A percentile compares a stretch with the other conserved stretches of the same genome.
Conservation (phyloP, 2,797 vertebrate genomes). For the Catharus ustulatus region DNA sequence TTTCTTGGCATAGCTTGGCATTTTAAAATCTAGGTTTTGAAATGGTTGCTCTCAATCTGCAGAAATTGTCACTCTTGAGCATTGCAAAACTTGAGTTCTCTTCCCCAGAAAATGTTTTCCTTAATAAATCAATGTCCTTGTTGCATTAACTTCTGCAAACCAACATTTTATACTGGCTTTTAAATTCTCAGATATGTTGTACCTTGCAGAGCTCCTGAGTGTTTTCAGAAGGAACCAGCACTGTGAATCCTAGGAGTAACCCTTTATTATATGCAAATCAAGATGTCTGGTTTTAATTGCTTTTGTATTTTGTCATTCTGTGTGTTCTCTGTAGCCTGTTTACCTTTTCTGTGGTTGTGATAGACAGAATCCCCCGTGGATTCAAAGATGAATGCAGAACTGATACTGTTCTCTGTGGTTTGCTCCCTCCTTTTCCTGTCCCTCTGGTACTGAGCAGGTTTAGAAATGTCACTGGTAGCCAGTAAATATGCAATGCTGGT, state of each 20-base stretch:
- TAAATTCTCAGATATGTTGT: neutral
- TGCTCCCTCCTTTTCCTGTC: neutral
- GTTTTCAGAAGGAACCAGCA: conserved; percentile 6
- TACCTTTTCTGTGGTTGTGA: neutral
- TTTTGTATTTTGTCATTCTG: neutral
- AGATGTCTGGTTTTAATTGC: neutral
- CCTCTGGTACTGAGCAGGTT: neutral
- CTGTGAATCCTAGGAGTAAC: conserved; percentile 4
- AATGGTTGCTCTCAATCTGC: neutral
- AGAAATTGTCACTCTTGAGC: neutral
- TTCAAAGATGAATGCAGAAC: neutral
- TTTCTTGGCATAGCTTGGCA: neutral
- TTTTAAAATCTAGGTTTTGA: neutral
- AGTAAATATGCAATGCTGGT: neutral
- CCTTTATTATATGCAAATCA: neutral
- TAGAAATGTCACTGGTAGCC: neutral
- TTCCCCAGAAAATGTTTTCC: neutral
- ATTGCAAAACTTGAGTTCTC: neutral
- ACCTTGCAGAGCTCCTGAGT: conserved; percentile 5
- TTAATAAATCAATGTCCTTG: neutral
- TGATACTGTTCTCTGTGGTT: neutral
- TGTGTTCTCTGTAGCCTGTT: neutral
- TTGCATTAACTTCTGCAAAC: neutral
- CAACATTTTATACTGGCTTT: neutral
- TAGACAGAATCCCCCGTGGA: neutral